phyloP scores from a whole-genome alignment of 2,888 invertebrate species.

The Polia nebulosa region DNA sequence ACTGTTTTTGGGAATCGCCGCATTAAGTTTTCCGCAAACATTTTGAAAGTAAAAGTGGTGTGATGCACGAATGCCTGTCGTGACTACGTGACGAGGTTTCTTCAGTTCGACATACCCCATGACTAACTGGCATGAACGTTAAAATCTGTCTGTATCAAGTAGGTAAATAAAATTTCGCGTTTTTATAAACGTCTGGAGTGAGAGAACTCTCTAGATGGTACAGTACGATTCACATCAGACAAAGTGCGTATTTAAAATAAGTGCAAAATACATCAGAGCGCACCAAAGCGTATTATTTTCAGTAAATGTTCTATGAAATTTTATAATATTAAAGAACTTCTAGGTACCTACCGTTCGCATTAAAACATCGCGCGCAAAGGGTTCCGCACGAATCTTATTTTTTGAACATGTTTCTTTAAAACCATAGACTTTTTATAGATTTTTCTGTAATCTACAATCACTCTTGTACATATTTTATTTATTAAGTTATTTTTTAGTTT shows the following conservation, averaged over 20 bases:
- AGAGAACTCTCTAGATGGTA: conserved; percentile 1
- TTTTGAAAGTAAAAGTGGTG: conserved; percentile 37
- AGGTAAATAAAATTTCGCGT: background rate
- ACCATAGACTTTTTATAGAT: no score
- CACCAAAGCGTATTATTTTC: background rate
- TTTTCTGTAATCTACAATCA: no score
- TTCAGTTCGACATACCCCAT: conserved; percentile 30
- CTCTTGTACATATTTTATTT: no score
- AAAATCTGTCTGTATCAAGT: background rate
- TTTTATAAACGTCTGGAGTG: conserved; percentile 1
- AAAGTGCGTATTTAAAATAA: background rate
- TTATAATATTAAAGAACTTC: no score
- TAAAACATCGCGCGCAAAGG: no score
- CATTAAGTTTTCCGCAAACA: background rate
- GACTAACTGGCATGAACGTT: conserved; percentile 35
- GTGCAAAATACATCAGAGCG: background rate
- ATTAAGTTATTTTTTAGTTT: no score
- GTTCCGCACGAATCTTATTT: no score
- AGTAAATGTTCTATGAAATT: background rate
- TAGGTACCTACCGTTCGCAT: no score
- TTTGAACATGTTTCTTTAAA: no score
- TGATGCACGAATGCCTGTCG: conserved; percentile 13
- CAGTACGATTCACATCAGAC: conserved; percentile 15
- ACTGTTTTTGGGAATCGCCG: no score
- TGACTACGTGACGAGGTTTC: conserved; percentile 7